Conservation (phyloP, 1,140 invertebrate genomes). For the Protaetia brevitarsis region DNA sequence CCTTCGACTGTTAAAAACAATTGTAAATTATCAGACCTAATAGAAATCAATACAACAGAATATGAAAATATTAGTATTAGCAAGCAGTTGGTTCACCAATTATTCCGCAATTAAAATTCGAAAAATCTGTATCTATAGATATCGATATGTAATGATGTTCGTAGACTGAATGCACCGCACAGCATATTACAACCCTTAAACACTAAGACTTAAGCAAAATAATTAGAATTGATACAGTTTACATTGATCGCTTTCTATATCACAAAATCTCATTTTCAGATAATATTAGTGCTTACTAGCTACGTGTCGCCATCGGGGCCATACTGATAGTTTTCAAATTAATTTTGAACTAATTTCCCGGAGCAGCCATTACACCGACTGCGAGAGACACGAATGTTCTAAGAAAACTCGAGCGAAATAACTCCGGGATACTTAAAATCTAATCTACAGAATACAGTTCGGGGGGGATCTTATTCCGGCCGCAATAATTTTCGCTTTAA, state of each 20-base stretch:
- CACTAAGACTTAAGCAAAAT: not conserved
- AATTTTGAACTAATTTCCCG: not conserved
- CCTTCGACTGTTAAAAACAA: too few relatives aligned
- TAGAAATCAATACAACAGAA: too few relatives aligned
- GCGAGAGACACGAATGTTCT: not conserved
- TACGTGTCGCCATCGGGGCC: not conserved
- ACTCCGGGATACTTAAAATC: conserved; percentile 7
- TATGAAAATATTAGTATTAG: too few relatives aligned
- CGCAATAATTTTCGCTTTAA: conserved; percentile 16
- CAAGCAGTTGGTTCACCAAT: too few relatives aligned
- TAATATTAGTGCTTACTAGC: not conserved
- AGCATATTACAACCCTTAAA: not conserved
- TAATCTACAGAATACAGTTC: conserved; percentile 11
- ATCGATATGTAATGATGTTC: too few relatives aligned
- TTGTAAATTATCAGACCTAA: too few relatives aligned
- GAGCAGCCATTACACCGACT: not conserved
- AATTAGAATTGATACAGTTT: not conserved
- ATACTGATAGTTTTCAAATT: not conserved
- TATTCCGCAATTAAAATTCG: too few relatives aligned
- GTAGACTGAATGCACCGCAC: too few relatives aligned
- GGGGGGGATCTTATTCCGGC: not conserved
- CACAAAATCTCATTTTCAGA: not conserved
- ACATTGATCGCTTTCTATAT: not conserved
- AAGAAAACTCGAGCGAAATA: conserved; percentile 9
- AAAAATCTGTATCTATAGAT: too few relatives aligned